Percentiles rank a stretch among this genome's conserved stretches.
These are phyloP conservation scores for Drosophila atripex DNA, from an alignment of 2,888 invertebrate genomes.

Conservation along the genomic window DNA sequence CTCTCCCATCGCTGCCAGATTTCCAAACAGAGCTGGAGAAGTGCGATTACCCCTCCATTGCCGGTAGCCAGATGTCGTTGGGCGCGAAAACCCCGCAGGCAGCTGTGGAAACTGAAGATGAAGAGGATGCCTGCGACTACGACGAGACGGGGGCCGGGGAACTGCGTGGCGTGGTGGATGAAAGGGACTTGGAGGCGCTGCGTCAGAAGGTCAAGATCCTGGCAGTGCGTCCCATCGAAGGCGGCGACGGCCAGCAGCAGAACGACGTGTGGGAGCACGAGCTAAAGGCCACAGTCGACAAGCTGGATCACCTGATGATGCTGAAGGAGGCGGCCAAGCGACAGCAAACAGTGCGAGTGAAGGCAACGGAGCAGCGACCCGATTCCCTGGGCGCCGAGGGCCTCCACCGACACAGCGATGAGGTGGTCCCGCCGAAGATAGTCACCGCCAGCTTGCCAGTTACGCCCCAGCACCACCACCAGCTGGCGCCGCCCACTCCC, in stretches of 20 bases:
- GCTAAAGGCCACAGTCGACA: constrained; percentile 90
- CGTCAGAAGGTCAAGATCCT: constrained; percentile 89
- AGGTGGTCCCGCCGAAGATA: constrained; percentile 46
- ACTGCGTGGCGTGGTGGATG: constrained; percentile 73
- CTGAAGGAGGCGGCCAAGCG: constrained; percentile 82
- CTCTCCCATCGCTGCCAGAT: constrained; percentile 83
- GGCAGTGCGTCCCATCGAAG: constrained; percentile 90
- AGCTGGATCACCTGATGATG: constrained; percentile 89
- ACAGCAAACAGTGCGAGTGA: constrained; percentile 52
- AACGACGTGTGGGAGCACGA: constrained; percentile 89
- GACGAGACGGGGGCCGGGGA: constrained; percentile 60
- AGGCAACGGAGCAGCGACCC: constrained; percentile 65
- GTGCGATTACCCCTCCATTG: constrained; percentile 85
- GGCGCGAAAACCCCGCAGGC: constrained; percentile 56
- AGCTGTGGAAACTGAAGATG: constrained; percentile 62
- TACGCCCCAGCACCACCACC: constrained; percentile 79
- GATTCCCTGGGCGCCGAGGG: constrained; percentile 80
- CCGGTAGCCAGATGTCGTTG: constrained; percentile 85
- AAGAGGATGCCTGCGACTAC: constrained; percentile 63
- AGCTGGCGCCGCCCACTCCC: constrained; percentile 48
- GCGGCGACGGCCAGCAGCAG: constrained; percentile 88
- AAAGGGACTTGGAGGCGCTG: constrained; percentile 87
- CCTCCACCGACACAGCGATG: constrained; percentile 60
- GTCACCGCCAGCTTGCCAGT: constrained; percentile 80
- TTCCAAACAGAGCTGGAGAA: constrained; percentile 86